Conservation (phyloP, 2,113 vertebrate genomes). For the Xyliphius kryptos region DNA sequence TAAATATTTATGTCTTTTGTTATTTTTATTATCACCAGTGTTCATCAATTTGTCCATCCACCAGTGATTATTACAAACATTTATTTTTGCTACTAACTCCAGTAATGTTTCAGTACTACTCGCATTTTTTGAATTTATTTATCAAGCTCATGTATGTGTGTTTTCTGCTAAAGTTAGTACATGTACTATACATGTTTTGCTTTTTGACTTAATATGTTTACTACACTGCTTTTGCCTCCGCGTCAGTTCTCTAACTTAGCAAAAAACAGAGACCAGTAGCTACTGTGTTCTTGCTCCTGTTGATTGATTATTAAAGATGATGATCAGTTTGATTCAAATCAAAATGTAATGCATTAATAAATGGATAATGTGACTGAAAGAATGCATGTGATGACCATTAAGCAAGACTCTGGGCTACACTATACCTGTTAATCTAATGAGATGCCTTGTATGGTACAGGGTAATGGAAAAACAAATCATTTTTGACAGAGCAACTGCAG, state of each 20-base stretch:
- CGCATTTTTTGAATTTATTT: slow-evolving; percentile 8
- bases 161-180: slow-evolving; percentile 25
- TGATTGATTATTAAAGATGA: slow-evolving; percentile 69
- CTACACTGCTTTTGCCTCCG: slow-evolving; percentile 50
- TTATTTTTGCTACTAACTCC: not conserved
- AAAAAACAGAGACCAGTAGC: slow-evolving; percentile 80
- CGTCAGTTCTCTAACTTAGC: slow-evolving; percentile 68
- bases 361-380: slow-evolving; percentile 62
- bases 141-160: not conserved
- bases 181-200: slow-evolving; percentile 35
- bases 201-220: slow-evolving; percentile 33
- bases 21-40: too few species aligned
- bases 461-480: too few species aligned
- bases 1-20: too few species aligned
- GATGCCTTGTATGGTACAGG: not conserved
- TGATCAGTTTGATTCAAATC: slow-evolving; percentile 59
- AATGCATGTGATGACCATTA: slow-evolving; percentile 69
- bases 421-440: slow-evolving; percentile 61
- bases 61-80: not conserved
- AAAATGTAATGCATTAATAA: slow-evolving; percentile 60
- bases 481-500: too few species aligned
- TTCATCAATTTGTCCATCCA: slow-evolving; percentile 1
- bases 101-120: not conserved
- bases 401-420: slow-evolving; percentile 68
- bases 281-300: slow-evolving; percentile 78